Evolutionary conservation across 2,113 vertebrate species (phyloP).

Genomic region (Varanus komodoensis): DNA sequence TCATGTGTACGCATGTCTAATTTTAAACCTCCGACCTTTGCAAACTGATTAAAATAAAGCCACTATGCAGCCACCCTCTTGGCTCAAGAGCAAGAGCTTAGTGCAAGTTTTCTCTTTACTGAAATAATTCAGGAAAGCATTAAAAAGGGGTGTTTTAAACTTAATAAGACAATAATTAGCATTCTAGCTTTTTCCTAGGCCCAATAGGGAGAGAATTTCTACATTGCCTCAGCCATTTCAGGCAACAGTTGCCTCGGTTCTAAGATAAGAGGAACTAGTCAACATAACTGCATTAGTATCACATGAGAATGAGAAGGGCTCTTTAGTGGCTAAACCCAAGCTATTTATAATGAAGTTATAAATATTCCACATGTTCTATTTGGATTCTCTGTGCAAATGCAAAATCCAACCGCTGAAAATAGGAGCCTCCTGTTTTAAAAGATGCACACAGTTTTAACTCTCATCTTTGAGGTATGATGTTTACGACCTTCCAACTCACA

Average conservation of each 20-base stretch:
- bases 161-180: slow-evolving; percentile 40
- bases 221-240: neutral
- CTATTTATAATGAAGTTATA: neutral
- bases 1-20: neutral
- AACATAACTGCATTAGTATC: slow-evolving; percentile 33
- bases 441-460: neutral
- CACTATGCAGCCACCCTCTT: neutral
- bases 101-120: neutral
- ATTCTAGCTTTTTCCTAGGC: slow-evolving; percentile 48
- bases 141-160: neutral
- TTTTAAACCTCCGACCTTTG: neutral
- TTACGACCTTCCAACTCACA: neutral
- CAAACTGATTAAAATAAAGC: neutral
- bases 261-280: slow-evolving; percentile 35
- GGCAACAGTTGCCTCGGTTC: slow-evolving; percentile 18
- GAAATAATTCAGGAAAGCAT: neutral
- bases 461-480: neutral
- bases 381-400: neutral
- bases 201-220: slow-evolving; percentile 31
- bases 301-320: slow-evolving; percentile 8
- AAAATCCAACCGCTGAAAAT: neutral
- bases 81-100: neutral
- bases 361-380: slow-evolving; percentile 19
- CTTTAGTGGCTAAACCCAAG: neutral
- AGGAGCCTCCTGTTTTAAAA: neutral